Conservation (phyloP, 2,113 vertebrate species). For the Nipponia nippon region DNA sequence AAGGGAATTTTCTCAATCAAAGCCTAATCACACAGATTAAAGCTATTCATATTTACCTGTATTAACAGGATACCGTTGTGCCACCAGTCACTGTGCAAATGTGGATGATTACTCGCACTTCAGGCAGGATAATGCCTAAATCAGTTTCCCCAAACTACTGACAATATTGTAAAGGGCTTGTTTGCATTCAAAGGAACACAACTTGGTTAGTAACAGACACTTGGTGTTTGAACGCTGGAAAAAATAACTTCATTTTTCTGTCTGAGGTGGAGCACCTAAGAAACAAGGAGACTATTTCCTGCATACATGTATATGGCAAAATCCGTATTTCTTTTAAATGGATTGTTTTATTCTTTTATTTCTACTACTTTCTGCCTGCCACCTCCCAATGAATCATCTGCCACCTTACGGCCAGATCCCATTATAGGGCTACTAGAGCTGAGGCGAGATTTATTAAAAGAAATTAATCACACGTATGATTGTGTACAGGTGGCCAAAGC, state of each 20-base stretch:
- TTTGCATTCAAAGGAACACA: background rate
- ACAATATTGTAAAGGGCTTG: background rate
- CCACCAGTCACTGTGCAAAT: background rate
- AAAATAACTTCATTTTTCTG: background rate
- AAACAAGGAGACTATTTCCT: background rate
- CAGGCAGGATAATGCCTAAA: background rate
- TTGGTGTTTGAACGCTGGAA: background rate
- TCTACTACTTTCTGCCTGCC: background rate
- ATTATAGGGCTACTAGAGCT: background rate
- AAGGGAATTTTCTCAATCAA: background rate
- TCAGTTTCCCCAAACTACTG: background rate
- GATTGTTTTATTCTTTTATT: background rate
- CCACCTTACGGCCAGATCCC: background rate
- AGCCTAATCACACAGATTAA: background rate
- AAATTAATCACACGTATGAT: background rate
- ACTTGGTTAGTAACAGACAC: background rate
- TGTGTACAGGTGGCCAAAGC: background rate
- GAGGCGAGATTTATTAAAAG: background rate
- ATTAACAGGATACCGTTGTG: background rate
- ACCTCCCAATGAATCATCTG: background rate
- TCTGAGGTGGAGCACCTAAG: background rate
- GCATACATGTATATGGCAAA: background rate
- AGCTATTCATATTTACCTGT: background rate
- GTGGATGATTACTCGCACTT: background rate
- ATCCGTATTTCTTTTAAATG: background rate